Base-by-base conservation (phyloP, 2,888 invertebrate genomes). In the Lycocerus yunnanus region DNA sequence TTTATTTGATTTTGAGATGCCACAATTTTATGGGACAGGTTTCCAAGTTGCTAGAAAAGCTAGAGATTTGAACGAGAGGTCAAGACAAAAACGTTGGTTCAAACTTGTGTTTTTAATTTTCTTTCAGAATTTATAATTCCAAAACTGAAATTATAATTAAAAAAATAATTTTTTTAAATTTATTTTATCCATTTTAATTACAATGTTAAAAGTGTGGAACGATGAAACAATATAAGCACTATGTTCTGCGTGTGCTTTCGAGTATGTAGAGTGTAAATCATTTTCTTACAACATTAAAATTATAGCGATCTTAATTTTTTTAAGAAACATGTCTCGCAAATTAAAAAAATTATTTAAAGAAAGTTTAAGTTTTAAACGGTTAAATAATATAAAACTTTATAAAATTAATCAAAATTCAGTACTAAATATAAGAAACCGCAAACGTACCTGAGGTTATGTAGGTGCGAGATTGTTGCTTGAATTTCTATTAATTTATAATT, bases 131-230 rank as follows among this genome's bases (percentile, higher is more conserved):
- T n/a, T 43, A 43, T 43, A 43, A 43, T 43, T 43, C n/a, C n/a
- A 43, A 69, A 69, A 63, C 63, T 63, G 18, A 63, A 27, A 27
- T 15, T 43, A 16, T 63, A 69, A 69, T 69, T 69, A 69, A 43
- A 43, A 24, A 43, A 69, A 20, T 60, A 18, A 21, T 63, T 18
- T 18, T 18, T 20, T 63, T 18, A 20, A 63, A 63, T 63, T 63
- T 63, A 63, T 63, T 63, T 15, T 63, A 63, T 63, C 9, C 20
- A n/a, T 20, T 63, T 63, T 63, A 20, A 63, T 16, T 61, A 61
- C 61, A 43, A 43, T 43, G 43, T 43, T 43, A 43, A 43, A 43
- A 43, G 43, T 43, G 43, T 43, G 43, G 43, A 43, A 43, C 43
- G 43, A n/a, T 2, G 43, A 43, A 43, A 43, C 43, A 43, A 43